A percentile compares a stretch with the other conserved stretches of the same genome.
Evolutionary conservation across 2,888 invertebrate genomes (phyloP).

Genomic region (Ophion ventricosus): DNA sequence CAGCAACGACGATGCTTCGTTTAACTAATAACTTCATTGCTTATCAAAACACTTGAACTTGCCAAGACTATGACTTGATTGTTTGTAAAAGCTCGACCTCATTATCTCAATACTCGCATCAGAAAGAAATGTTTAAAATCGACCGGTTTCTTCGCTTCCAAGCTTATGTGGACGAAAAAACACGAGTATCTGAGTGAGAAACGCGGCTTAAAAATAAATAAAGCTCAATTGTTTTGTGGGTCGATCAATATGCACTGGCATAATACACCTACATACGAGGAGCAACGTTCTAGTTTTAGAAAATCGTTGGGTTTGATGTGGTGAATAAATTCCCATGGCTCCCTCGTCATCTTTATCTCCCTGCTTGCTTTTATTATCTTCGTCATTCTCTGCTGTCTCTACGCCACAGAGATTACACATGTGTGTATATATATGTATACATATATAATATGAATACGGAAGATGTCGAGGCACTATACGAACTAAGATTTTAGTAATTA

Average conservation of each 20-base stretch:
- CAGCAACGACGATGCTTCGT: too few species aligned
- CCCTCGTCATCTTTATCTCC: not conserved
- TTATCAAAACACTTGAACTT: too few species aligned
- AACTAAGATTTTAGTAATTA: slow-evolving; percentile 60
- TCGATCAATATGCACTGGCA: not conserved
- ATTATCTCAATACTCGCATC: too few species aligned
- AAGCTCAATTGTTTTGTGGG: not conserved
- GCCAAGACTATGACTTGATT: too few species aligned
- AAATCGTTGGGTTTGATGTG: not conserved
- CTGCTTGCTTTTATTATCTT: slow-evolving; percentile 28
- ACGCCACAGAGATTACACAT: not conserved
- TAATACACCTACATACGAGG: not conserved
- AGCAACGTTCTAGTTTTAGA: not conserved
- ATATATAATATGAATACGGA: not conserved
- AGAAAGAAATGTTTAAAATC: not conserved
- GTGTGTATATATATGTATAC: not conserved
- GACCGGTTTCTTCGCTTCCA: not conserved
- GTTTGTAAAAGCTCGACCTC: too few species aligned
- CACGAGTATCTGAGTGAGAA: not conserved
- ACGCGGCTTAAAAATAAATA: not conserved
- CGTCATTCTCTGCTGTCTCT: slow-evolving; percentile 1
- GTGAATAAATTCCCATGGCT: slow-evolving; percentile 2
- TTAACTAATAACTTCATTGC: too few species aligned
- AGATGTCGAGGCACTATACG: slow-evolving; percentile 49
- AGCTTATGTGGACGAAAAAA: not conserved